Evolutionary conservation across 2,113 vertebrate species (phyloP).

Genomic region (Vombatus ursinus): DNA sequence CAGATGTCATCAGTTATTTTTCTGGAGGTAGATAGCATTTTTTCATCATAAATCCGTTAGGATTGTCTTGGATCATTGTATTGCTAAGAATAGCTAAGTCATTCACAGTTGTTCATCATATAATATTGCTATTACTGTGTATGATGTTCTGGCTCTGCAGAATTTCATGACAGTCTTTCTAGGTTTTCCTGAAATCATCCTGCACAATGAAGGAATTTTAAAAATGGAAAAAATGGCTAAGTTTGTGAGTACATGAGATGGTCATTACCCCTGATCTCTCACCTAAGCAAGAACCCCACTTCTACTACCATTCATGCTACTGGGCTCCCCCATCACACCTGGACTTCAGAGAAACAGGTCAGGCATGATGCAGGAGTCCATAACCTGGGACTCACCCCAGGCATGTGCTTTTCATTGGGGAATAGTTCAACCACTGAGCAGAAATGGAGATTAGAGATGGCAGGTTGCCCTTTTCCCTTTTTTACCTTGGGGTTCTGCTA

Average conservation of each 20-base stretch:
- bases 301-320: background rate
- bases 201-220: background rate
- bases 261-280: background rate
- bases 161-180: background rate
- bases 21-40: background rate
- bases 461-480: too few relatives aligned
- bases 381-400: background rate
- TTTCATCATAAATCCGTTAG: background rate
- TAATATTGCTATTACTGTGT: background rate
- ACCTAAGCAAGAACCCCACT: background rate
- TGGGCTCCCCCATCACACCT: background rate
- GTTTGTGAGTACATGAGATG: background rate
- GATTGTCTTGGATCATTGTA: background rate
- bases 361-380: background rate
- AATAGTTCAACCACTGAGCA: too few relatives aligned
- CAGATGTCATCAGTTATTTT: background rate
- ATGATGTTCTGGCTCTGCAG: background rate
- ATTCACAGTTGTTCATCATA: background rate
- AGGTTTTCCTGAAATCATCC: background rate
- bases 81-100: background rate
- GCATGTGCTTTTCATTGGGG: background rate
- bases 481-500: too few relatives aligned
- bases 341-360: background rate
- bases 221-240: background rate
- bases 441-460: too few relatives aligned